Base-by-base conservation (phyloP, 2,113 vertebrate species). In the Holacanthus passer region DNA sequence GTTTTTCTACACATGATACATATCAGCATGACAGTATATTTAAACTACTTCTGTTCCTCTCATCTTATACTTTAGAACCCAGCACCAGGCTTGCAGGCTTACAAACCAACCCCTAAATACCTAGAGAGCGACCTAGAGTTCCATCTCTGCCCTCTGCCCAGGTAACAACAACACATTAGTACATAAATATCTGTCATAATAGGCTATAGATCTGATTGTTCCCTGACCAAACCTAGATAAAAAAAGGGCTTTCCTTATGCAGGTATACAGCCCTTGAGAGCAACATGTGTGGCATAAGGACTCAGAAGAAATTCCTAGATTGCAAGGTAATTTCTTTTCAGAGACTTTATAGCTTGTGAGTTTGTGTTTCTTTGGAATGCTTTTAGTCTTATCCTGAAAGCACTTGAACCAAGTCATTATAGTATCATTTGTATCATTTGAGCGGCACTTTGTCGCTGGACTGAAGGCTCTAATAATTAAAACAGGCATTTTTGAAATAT, bases 81-180 rank as follows among this genome's bases (percentile, higher is more conserved):
- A n/a, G 88, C 68, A 85, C 97, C 97, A 2, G 96, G 96, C 50
- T 79, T 98, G 48, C 87, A 95, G 88, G 82, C 94, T 2, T 90
- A 95, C 89, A 96, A 93, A 91, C 79, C 29, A 2, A 94, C 93
- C 52, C 93, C 96, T 32, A 83, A 94, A 72, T 98, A 97, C 14
- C 85, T 92, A 32, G 97, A 99, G 91, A 95, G 93, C 31, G 83
- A 89, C 55, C 91, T 93, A 56, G 97, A 98, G 37, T 96, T 96
- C 89, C 95, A 97, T 75, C 93, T 98, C 71, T 99, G 97, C 82
- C 93, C 97, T 69, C 83, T 96, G 87, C 96, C 96, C 79, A 97
- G 82, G 87, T 91, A 77, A 59, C 27, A 35, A 10, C 39, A 24
- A 22, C 29, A 52, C 60, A 37, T 20, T 7, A 55, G 5, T 41